Evolutionary conservation across 2,113 vertebrate species (phyloP).

Genomic region (Bos indicus): DNA sequence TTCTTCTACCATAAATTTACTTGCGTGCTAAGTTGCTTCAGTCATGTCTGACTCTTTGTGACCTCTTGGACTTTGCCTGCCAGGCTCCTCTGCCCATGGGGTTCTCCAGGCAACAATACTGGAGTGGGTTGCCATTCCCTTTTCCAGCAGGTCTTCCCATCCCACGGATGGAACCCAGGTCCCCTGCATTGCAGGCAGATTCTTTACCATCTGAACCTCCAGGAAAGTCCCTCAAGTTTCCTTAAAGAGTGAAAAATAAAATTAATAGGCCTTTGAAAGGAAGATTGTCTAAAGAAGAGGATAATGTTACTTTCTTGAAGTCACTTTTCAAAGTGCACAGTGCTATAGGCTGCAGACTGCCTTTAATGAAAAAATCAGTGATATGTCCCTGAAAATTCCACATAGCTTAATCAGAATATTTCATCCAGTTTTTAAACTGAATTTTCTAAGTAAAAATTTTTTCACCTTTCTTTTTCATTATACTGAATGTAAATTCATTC

Average conservation of each 20-base stretch:
- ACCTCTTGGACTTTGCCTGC: neutral
- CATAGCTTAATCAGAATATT: neutral
- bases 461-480: neutral
- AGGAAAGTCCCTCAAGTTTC: neutral
- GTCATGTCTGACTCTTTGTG: neutral
- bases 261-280: neutral
- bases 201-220: neutral
- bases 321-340: neutral
- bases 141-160: neutral
- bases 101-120: neutral
- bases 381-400: neutral
- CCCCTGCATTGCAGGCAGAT: neutral
- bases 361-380: neutral
- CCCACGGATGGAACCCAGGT: neutral
- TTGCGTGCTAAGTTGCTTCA: neutral
- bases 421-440: neutral
- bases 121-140: neutral
- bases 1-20: neutral
- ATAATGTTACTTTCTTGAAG: neutral
- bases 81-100: neutral
- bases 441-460: neutral
- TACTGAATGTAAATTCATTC: neutral
- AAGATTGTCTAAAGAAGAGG: neutral
- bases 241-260: neutral
- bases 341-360: neutral